These are phyloP conservation scores for Chloroceryle aenea DNA, from an alignment of 2,113 vertebrate genomes.

Conservation along the genomic window DNA sequence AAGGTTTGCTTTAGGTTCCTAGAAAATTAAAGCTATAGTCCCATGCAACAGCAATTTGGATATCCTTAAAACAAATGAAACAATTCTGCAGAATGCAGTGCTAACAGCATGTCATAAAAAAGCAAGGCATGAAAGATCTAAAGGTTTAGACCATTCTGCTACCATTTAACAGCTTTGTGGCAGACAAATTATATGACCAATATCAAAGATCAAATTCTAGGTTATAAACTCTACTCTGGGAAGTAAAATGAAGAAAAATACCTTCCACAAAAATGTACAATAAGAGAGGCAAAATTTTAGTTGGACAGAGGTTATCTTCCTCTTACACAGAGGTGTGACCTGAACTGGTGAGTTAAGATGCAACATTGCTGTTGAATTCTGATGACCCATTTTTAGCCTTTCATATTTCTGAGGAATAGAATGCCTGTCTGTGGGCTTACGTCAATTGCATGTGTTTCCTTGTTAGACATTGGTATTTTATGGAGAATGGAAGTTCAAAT, in stretches of 20 bases:
- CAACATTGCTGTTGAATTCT: background rate
- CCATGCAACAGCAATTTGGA: background rate
- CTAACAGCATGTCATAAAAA: slow-evolving; percentile 14
- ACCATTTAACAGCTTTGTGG: slow-evolving; percentile 8
- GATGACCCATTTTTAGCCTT: background rate
- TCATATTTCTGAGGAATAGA: background rate
- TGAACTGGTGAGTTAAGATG: background rate
- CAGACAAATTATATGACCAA: slow-evolving; percentile 3
- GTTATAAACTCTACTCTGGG: slow-evolving; percentile 22
- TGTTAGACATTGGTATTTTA: background rate
- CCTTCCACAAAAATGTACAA: background rate
- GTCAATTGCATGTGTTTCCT: background rate
- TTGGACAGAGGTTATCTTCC: background rate
- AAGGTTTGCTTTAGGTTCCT: background rate
- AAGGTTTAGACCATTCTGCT: slow-evolving; percentile 15
- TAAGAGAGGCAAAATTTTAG: background rate
- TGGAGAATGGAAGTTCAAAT: background rate
- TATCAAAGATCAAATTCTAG: background rate
- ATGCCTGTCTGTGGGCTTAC: background rate
- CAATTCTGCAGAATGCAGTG: background rate
- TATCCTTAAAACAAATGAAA: background rate
- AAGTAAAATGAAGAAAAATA: slow-evolving; percentile 15
- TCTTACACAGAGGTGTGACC: background rate
- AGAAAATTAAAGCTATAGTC: background rate
- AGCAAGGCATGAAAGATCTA: background rate